Evolutionary conservation across 2,888 invertebrate genomes (phyloP).

Genomic region (Acholoe squamosa): DNA sequence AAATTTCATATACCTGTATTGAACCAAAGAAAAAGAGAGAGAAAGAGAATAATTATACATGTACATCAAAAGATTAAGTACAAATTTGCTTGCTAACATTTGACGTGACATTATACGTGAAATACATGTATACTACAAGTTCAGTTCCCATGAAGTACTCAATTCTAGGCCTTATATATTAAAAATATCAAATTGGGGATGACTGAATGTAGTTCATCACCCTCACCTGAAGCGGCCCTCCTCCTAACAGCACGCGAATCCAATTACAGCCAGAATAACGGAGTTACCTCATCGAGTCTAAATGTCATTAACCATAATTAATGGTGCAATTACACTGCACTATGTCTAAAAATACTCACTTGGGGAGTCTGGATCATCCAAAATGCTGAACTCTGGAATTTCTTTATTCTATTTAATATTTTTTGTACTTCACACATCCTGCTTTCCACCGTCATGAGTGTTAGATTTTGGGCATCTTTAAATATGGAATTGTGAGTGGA

Average conservation of each 20-base stretch:
- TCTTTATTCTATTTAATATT: background rate
- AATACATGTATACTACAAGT: too few relatives aligned
- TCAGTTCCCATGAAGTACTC: too few relatives aligned
- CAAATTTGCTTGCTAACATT: too few relatives aligned
- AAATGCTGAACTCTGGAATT: slow-evolving; percentile 1
- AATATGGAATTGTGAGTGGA: background rate
- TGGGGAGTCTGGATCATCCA: background rate
- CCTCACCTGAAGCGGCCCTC: background rate
- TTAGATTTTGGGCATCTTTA: background rate
- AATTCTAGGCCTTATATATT: too few relatives aligned
- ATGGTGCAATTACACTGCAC: slow-evolving; percentile 6
- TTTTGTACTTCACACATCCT: background rate
- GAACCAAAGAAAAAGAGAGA: too few relatives aligned
- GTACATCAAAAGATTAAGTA: too few relatives aligned
- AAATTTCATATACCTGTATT: too few relatives aligned
- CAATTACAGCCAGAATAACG: background rate
- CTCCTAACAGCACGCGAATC: background rate
- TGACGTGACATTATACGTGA: too few relatives aligned
- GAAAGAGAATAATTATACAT: too few relatives aligned
- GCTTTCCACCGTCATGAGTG: slow-evolving; percentile 24
- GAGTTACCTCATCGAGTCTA: slow-evolving; percentile 10
- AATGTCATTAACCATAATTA: slow-evolving; percentile 14
- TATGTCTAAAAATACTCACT: background rate
- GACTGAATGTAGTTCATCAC: background rate
- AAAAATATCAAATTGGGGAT: too few relatives aligned